These are phyloP conservation scores for Pelmatolapia mariae DNA, from an alignment of 2,113 vertebrate genomes.

Conservation along the genomic window DNA sequence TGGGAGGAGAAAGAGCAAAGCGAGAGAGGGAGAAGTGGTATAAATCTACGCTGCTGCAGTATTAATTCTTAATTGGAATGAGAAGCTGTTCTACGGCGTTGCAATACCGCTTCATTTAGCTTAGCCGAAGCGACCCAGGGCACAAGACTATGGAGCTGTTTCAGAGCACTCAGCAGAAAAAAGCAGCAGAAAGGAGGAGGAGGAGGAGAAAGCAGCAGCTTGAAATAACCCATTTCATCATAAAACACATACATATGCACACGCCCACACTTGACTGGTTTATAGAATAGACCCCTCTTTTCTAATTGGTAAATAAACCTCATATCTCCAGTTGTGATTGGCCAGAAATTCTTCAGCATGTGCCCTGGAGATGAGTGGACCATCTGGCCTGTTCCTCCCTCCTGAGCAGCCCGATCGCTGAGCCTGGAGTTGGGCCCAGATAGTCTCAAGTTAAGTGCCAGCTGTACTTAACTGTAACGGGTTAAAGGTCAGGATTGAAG, in stretches of 20 bases:
- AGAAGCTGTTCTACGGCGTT: conserved; percentile 44
- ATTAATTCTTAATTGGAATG: conserved; percentile 63
- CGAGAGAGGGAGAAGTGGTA: conserved; percentile 39
- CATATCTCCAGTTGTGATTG: conserved; percentile 49
- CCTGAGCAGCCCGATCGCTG: conserved; percentile 41
- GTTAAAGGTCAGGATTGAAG: conserved; percentile 35
- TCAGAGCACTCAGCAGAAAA: conserved; percentile 55
- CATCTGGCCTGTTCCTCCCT: conserved; percentile 55
- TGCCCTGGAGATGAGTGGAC: conserved; percentile 48
- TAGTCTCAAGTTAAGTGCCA: conserved; percentile 31
- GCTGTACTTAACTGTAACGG: conserved; percentile 34
- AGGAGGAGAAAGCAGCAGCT: conserved; percentile 2
- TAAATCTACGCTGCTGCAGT: conserved; percentile 56
- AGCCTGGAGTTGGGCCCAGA: conserved; percentile 44
- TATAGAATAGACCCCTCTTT: conserved; percentile 8
- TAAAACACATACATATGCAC: conserved; percentile 14
- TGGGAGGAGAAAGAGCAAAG: not conserved
- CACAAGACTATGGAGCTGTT: conserved; percentile 27
- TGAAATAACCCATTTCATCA: conserved; percentile 59
- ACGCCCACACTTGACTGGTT: conserved; percentile 2
- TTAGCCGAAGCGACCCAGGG: conserved; percentile 41
- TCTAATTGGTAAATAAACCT: conserved; percentile 50
- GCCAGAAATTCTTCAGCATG: conserved; percentile 22
- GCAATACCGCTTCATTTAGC: conserved; percentile 52
- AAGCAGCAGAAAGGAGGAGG: not conserved